Evolutionary conservation across 2,888 invertebrate species (phyloP).

Genomic region (Julus scanicus): DNA sequence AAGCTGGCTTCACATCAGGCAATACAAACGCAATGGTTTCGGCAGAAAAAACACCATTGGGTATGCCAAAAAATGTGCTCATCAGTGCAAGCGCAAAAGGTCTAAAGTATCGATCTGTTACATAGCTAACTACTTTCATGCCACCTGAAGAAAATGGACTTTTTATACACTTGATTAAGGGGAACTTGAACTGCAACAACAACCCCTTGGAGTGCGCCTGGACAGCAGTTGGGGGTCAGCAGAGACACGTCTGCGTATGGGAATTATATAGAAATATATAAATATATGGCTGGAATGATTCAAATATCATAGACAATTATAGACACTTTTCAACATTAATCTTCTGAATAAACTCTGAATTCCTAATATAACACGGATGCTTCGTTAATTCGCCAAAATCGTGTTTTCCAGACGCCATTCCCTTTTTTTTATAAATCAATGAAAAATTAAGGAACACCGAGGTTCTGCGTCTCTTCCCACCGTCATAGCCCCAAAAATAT

Average conservation of each 20-base stretch:
- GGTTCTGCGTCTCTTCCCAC: not conserved
- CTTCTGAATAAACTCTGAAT: slow-evolving; percentile 43
- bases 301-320: slow-evolving; percentile 28
- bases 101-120: slow-evolving; percentile 45
- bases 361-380: slow-evolving; percentile 30
- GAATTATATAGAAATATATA: slow-evolving; percentile 44
- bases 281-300: slow-evolving; percentile 47
- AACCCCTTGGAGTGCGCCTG: slow-evolving; percentile 6
- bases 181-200: slow-evolving; percentile 50
- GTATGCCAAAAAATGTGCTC: slow-evolving; percentile 44
- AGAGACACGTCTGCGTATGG: not conserved
- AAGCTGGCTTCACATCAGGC: slow-evolving; percentile 47
- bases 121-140: slow-evolving; percentile 49
- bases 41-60: slow-evolving; percentile 45
- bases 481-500: not conserved
- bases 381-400: not conserved
- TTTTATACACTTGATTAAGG: slow-evolving; percentile 51
- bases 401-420: not conserved
- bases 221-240: slow-evolving; percentile 22
- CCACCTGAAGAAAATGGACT: slow-evolving; percentile 47
- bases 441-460: slow-evolving; percentile 5
- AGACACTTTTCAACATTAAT: slow-evolving; percentile 46
- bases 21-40: slow-evolving; percentile 40
- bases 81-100: slow-evolving; percentile 46
- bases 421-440: not conserved